Base-by-base conservation (phyloP, 2,113 vertebrate genomes). In the Myotis brandtii region DNA sequence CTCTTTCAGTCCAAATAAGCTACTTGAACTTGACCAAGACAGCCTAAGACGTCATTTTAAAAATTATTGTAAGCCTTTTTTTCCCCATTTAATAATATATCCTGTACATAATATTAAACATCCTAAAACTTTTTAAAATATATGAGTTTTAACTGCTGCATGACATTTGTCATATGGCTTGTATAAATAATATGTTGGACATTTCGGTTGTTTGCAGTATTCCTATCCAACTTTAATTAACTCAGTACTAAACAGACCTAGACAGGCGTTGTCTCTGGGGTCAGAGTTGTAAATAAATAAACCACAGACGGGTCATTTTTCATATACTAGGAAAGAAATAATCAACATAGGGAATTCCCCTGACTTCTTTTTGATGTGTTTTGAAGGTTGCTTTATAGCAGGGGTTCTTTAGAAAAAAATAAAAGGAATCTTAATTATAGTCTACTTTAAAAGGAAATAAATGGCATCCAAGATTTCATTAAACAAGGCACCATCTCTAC, bases 401-500 rank as follows among this genome's bases (percentile, higher is more conserved):
- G 59, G 46, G 27, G 12, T 93, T 75, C 75, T 92, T 89, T 80
- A 80, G 56, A 81, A 54, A 83, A 91, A 96, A 91, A 93, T 92
- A 91, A 88, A 89, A 91, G 43, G 52, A 50, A 52, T 86, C 59
- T 77, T 7, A 11, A 43, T 93, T 94, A 80, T 69, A 72, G 80
- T 95, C 64, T 75, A 43, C 64, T 85, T 95, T 92, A 67, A 84
- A 92, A 90, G 64, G 85, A 96, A 95, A 87, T 86, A 86, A 96
- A 92, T 95, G 69, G 13, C 9, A 43, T 72, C 27, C n/a, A 81
- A 46, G 20, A 37, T 94, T 87, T 93, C 59, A 72, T 90, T 95
- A 92, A 87, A 52, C 21, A 56, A 85, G 54, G 34, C 32, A 21
- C 18, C 34, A 34, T 82, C 30, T 92, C 46, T 34, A 37, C 34